Evolutionary conservation across 2,797 vertebrate species (phyloP), one percentile per base, ranked within the genome.

Genomic region (Gymnodraco acuticeps): DNA sequence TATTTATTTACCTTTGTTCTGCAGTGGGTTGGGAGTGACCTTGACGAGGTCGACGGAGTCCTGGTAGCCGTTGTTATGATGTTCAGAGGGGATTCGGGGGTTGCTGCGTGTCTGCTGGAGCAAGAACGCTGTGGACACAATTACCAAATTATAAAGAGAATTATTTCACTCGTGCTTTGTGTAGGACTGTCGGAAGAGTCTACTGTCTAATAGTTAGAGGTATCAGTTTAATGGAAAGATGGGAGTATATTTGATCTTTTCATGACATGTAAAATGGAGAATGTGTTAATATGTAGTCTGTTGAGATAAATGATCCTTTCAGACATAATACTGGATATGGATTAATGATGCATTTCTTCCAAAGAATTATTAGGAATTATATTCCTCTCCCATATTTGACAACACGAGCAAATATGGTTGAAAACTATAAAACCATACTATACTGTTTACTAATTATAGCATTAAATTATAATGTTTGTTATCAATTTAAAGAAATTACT

Each of bases 21-120:
- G 76, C 10, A 0, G 10, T 0, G 72, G 31, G 64, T 33, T 77
- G 53, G 66, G 15, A 0, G 83, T 85, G 82, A 94, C 60, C 56
- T 93, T 94, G 50, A 90, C n/a, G 10, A 95, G 87, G 16, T 86
- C 58, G 3, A 92, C 76, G 0, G 68, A 3, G 0, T 89, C 87
- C 42, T 87, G 59, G 80, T 91, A 89, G 69, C 56, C 76, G 56
- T 90, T 93, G 17, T 83, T 68, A 8, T 70, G 71, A 3, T 50
- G n/a, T 41, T 70, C 73, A 9, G 70, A 13, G 0, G 53, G 0
- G 8, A 20, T 10, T n/a, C 74, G 83, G 0, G 67, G 16, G 45
- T 47, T 78, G 50, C 1, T 5, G 61, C 52, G 65, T 0, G 23
- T 82, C 83, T 91, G 89, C 64, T 93, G 75, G 0, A 92, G 71